These are phyloP conservation scores for Chymomyza fuscimana DNA, from an alignment of 2,888 invertebrate genomes.

Conservation along the genomic window DNA sequence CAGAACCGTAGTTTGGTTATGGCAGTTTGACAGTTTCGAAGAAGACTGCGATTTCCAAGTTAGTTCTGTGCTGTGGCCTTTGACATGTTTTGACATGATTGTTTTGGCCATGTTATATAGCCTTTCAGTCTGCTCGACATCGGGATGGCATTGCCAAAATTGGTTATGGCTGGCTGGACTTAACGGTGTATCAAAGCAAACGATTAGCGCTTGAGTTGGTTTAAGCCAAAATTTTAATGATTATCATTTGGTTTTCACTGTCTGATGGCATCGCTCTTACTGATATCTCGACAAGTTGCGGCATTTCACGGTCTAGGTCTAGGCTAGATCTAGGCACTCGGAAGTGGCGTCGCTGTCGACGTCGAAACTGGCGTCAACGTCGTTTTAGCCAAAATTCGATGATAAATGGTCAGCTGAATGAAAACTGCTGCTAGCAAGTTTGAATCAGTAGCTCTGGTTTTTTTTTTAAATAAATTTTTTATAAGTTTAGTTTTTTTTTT, in stretches of 20 bases:
- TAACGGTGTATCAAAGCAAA: constrained; percentile 15
- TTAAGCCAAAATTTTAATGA: constrained; percentile 29
- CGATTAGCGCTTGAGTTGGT: constrained; percentile 22
- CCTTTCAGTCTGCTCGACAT: constrained; percentile 19
- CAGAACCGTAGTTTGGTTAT: constrained; percentile 51
- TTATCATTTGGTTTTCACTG: constrained; percentile 16
- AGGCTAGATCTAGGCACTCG: constrained; percentile 50
- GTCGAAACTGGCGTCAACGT: constrained; percentile 25
- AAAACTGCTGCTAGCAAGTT: neutral
- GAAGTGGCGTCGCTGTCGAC: constrained; percentile 43
- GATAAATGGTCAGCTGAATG: constrained; percentile 43
- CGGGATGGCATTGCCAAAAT: constrained; percentile 31
- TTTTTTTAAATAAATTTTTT: neutral
- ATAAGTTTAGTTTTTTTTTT: neutral
- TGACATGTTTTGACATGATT: constrained; percentile 33
- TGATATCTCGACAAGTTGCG: constrained; percentile 15
- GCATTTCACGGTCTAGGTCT: constrained; percentile 66
- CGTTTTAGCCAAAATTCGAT: constrained; percentile 54
- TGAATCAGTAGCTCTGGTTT: neutral
- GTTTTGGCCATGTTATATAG: constrained; percentile 51
- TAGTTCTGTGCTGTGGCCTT: neutral
- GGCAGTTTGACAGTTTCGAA: constrained; percentile 36
- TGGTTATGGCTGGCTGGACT: constrained; percentile 10
- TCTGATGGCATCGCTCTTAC: constrained; percentile 16
- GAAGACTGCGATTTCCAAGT: neutral